Evolutionary conservation across 2,888 invertebrate species (phyloP), one percentile per base, ranked within the genome.

Genomic region (Xestia rhomboidea): DNA sequence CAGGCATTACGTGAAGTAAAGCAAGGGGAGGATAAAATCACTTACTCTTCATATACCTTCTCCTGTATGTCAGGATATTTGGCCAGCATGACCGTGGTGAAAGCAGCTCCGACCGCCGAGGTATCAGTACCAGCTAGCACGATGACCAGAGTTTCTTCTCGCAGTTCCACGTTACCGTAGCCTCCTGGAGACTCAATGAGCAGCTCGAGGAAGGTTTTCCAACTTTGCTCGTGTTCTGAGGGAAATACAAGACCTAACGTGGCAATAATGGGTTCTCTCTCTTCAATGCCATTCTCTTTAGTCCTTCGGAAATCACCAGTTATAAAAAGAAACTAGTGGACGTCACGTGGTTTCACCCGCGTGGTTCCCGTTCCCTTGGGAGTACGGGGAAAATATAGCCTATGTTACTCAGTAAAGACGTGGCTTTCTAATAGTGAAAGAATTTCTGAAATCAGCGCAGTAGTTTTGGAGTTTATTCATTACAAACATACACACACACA

Each of bases 71-170:
- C 86, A 34, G 84, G 90, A 30, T 93, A 86, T 54, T 81, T 86
- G 3, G 91, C 86, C 67, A 94, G 76, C 90, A 94, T 84, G 8
- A 90, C 71, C 6, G 87, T 68, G 0, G 91, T 89, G 66, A 92
- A 94, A 0, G 90, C 86, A 0, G 85, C 68, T 0, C 90, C 92
- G 0, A 92, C 91, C 0, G 94, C 93, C 0, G 93, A 91, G 0
- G 94, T 94, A 62, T 94, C 94, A 3, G 93, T 93, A 0, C 93
- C 94, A 24, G 93, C 94, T 11, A 92, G 24, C 3, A 91, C 60
- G 15, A 94, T 75, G 1, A 93, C 92, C 18, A 93, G 34, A 0
- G 87, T 86, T 66, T 94, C 94, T 46, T 94, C 94, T 0, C 88
- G 85, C 0, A 94, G 78, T 57, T 92, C 92, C 3, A 85, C 7